Evolutionary conservation across 2,797 vertebrate species (phyloP), one percentile per base, ranked within the genome.

Genomic region (Parauchenoglanis punctatus): DNA sequence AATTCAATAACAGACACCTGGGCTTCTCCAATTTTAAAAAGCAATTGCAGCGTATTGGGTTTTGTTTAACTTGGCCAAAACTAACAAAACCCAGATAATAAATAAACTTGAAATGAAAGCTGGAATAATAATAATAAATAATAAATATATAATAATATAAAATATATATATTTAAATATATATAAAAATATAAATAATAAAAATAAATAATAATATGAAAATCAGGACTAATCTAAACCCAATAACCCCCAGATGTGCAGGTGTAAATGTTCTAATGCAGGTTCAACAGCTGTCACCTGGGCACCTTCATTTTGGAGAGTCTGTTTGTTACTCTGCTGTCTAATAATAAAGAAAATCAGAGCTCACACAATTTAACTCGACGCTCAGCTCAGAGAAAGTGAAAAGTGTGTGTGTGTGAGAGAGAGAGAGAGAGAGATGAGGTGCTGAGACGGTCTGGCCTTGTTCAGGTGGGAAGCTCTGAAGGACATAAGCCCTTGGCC

Each of bases 381-480:
- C 31, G 31, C 31, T 31, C 31, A 28, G 25, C 78, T 44, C 12
- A 23, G 31, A 28, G 52, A 56, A 59, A 49, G 54, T 56, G 13
- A 73, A 52, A 61, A 63, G 13, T 56, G 58, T 31, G 25, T 44
- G 63, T 8, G 49, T n/a, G 59, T 59, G 65, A 23, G 49, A n/a
- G 49, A 12, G 28, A 7, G 52, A 4, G 35, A 31, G 44, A 4
- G 46, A 11, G 18, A 54, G 82, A 58, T 49, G 82, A 87, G 80
- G 59, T 65, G 49, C 72, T 83, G 49, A 73, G 83, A 81, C 28
- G 56, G 54, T 52, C 67, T 76, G 75, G 83, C 88, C 83, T 76
- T 80, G 83, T 77, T 89, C 88, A 89, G 88, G 88, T 89, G 83
- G 86, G 65, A 85, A 89, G 67, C 80, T 86, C 86, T 81, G 86